Percentiles rank a stretch among this genome's conserved stretches.
Evolutionary conservation across 2,113 vertebrate species (phyloP).

Genomic region (Macaca mulatta): DNA sequence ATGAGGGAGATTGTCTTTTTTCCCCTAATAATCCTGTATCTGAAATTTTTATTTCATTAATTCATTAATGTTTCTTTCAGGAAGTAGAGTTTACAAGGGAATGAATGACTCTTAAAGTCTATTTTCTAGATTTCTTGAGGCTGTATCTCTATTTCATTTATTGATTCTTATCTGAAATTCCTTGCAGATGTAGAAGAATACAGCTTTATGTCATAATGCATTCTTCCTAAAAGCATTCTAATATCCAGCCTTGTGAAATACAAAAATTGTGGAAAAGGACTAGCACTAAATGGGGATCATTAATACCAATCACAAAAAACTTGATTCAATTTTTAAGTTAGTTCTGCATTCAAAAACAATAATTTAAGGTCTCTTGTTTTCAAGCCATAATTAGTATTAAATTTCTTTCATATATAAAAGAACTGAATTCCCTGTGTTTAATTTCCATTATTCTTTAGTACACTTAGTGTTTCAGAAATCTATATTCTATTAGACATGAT

Average conservation of each 20-base stretch:
- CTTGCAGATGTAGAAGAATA: slow-evolving; percentile 2
- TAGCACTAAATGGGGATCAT: slow-evolving; percentile 17
- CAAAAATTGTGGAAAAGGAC: slow-evolving; percentile 2
- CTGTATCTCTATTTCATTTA: slow-evolving; percentile 34
- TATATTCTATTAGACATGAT: background rate
- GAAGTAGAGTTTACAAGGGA: slow-evolving; percentile 28
- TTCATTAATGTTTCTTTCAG: slow-evolving; percentile 44
- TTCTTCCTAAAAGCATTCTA: slow-evolving; percentile 40
- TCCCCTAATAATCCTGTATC: background rate
- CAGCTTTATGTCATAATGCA: background rate
- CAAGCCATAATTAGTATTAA: slow-evolving; percentile 19
- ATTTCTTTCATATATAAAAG: slow-evolving; percentile 9
- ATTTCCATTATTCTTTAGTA: slow-evolving; percentile 3
- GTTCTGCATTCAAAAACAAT: slow-evolving; percentile 37
- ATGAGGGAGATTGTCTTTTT: background rate
- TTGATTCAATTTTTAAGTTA: slow-evolving; percentile 53
- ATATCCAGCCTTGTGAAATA: slow-evolving; percentile 17
- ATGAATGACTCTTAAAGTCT: slow-evolving; percentile 31
- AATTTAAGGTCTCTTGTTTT: slow-evolving; percentile 32
- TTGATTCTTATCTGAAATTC: slow-evolving; percentile 53
- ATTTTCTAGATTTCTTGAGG: slow-evolving; percentile 40
- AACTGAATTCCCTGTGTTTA: background rate
- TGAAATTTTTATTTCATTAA: slow-evolving; percentile 1
- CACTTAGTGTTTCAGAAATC: background rate
- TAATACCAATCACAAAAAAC: slow-evolving; percentile 18